Percentiles rank a stretch among this genome's conserved stretches.
These are phyloP conservation scores for Ostrea denselamellosa DNA, from an alignment of 1,140 invertebrate genomes.

Conservation along the genomic window DNA sequence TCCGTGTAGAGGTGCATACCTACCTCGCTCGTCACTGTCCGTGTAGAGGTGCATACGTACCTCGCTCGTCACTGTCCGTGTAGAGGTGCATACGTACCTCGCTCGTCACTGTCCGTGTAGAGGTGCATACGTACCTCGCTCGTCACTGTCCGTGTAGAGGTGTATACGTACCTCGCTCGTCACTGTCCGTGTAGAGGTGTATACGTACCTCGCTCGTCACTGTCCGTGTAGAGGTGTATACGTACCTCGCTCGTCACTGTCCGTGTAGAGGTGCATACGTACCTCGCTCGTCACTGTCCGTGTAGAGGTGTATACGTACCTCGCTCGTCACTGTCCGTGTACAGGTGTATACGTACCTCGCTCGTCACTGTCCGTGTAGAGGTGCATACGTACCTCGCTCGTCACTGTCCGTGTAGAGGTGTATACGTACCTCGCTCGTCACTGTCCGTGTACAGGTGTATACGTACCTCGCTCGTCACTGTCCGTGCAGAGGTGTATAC, in stretches of 20 bases:
- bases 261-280: neutral
- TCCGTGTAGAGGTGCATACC: neutral
- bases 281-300: slow-evolving; percentile 37
- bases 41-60: slow-evolving; percentile 39
- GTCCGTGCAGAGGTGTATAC: neutral
- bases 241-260: slow-evolving; percentile 44
- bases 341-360: slow-evolving; percentile 45
- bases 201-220: slow-evolving; percentile 48
- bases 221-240: neutral
- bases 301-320: slow-evolving; percentile 43
- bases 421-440: slow-evolving; percentile 48
- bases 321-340: neutral
- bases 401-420: too few relatives aligned
- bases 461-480: slow-evolving; percentile 47
- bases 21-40: slow-evolving; percentile 42
- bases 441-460: too few relatives aligned
- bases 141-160: too few relatives aligned
- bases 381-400: slow-evolving; percentile 45
- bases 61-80: neutral
- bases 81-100: slow-evolving; percentile 45
- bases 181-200: too few relatives aligned
- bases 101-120: too few relatives aligned
- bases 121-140: slow-evolving; percentile 45
- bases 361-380: too few relatives aligned
- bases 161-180: slow-evolving; percentile 47